Base-by-base conservation (phyloP, 1,140 invertebrate species). In the Nasonia giraulti region DNA sequence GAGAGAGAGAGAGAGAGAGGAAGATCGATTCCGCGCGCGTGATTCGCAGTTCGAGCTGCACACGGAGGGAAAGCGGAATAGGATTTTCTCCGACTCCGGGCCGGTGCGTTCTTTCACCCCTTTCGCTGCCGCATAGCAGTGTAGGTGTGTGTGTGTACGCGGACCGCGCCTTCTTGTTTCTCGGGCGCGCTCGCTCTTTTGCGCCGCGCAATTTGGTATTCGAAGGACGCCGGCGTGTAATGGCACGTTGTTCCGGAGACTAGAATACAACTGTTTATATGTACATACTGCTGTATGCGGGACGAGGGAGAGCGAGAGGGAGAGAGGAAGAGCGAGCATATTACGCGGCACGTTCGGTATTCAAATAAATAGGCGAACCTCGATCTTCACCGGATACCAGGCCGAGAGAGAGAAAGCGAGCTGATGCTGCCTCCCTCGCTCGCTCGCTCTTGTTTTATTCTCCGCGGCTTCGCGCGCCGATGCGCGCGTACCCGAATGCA, bases 181-280 rank as follows among this genome's bases (percentile, higher is more conserved):
- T 80, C 55, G 23, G 44, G 40, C 40, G 62, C n/a, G 33, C 27
- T 27, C n/a, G 33, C 27, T 27, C 69, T 23, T 71, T 62, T n/a
- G 55, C 74, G 12, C 80, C 68, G 68, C 62, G 31, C 80, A 87
- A 88, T 89, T 89, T 87, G 55, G 88, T 89, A 89, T 89, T 89
- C 88, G 85, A 75, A 31, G 82, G 44, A 62, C 66, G 83, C 83
- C 75, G 14, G 69, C 83, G 84, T 75, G 86, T 89, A 89, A 89
- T 88, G 88, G 88, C 85, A 88, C 88, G 88, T 87, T 85, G 86
- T 87, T 86, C 78, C 86, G 69, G 80, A 78, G 85, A 83, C 84
- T 83, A 44, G 85, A 85, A 86, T 85, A 82, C 71, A 85, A 78
- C 74, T 85, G 79, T 85, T 81, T 85, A 85, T 81, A 77, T 77